Evolutionary conservation across 2,888 invertebrate species (phyloP), one percentile per base, ranked within the genome.

Genomic region (Uropetala carovei): DNA sequence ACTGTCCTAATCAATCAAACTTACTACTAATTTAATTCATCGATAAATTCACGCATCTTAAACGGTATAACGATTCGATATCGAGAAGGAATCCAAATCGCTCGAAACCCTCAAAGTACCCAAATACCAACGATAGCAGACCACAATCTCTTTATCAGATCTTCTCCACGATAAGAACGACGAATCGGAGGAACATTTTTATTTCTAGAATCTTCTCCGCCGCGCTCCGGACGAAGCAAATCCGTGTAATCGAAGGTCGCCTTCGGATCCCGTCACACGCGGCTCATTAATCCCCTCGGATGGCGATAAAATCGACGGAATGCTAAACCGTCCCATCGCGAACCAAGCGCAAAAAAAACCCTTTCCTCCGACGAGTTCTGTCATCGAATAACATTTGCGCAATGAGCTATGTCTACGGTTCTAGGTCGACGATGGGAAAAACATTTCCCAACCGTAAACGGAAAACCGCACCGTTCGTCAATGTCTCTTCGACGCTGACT

Each of bases 331-430:
- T 60, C 60, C 27, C 59, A 27, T 14, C 7, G 86, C 43, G 82
- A 82, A 14, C 30, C 43, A 30, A 27, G 22, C 16, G 86, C 30
- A 60, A 58, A 60, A 86, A 86, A 85, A 86, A 86, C 58, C 84
- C 43, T 56, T 10, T n/a, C 75, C 75, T 43, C 18, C 57, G n/a
- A 13, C 60, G 86, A 86, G 27, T 60, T 22, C 0, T 13, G 14
- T 75, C 60, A 86, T 60, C 86, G 60, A 57, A 86, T 60, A 60
- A 86, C 27, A 60, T 27, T 60, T 60, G 86, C 14, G 60, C 58
- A 86, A 86, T 59, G 59, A 58, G 58, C 57, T 43, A 18, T 22
- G 85, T 86, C 59, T 86, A 11, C 59, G 86, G 59, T 60, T 60
- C 14, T 86, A 8, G 8, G 22, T 27, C 85, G 59, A 13, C 60